Evolutionary conservation across 2,797 vertebrate species (phyloP), one percentile per base, ranked within the genome.

Genomic region (Tragopan temminckii): DNA sequence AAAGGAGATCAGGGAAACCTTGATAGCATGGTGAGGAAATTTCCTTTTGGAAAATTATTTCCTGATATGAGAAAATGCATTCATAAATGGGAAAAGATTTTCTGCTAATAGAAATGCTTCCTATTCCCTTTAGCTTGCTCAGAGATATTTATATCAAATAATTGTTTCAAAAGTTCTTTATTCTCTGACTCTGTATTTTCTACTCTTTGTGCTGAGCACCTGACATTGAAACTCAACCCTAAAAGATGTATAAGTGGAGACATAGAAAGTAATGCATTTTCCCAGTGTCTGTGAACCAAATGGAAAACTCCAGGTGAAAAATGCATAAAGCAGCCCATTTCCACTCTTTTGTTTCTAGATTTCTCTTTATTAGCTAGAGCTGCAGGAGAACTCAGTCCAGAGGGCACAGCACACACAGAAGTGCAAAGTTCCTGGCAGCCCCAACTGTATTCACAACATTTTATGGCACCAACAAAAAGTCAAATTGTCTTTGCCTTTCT

Each of bases 51-150:
- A 92, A 85, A 88, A 88, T 92, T 0, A 89, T 95, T 93, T 95
- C 80, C 90, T 90, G 63, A 43, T 85, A 70, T 19, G 40, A 92
- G 74, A 70, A 52, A 52, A 84, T 67, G 21, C 52, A 70, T 84
- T 91, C 67, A 82, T 86, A 95, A 91, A 81, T 72, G 63, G 63
- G 55, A 84, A 88, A 95, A 90, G 74, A 86, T 91, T 88, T 92
- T 92, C 59, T 86, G 70, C 84, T 82, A 82, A 81, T 81, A 79
- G 76, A 91, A 76, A 91, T 69, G 33, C 69, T 91, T 93, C 52
- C 57, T 40, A 85, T 92, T 82, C 89, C 69, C 64, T 94, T 91
- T 92, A 81, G 40, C 75, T 91, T 76, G 9, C 77, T 84, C 61
- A 87, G 86, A 87, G 86, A 79, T 95, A 95, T 86, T 76, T 77